phyloP scores from a whole-genome alignment of 2,797 vertebrate species.

The Gymnodraco acuticeps region DNA sequence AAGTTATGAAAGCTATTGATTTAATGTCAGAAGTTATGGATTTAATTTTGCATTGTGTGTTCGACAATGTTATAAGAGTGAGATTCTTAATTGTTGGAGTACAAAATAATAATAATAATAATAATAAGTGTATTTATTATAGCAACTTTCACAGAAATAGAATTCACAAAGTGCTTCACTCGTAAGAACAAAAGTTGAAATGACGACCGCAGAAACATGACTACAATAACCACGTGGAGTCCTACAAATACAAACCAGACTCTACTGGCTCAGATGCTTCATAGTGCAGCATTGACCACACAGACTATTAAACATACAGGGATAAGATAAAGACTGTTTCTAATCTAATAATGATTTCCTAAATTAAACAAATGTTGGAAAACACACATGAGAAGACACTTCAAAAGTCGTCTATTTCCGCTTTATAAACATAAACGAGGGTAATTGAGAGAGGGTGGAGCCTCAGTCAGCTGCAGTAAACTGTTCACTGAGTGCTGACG shows the following conservation, averaged over 20 bases:
- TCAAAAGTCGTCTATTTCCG: slow-evolving; percentile 18
- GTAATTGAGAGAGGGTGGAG: slow-evolving; percentile 30
- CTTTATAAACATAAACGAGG: slow-evolving; percentile 39
- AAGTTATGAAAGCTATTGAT: too few species aligned
- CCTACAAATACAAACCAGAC: neutral
- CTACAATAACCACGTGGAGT: too few species aligned
- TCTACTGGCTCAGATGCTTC: neutral
- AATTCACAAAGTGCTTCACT: too few species aligned
- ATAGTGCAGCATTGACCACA: neutral
- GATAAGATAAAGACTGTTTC: neutral
- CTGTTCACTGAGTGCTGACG: slow-evolving; percentile 61
- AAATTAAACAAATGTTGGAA: slow-evolving; percentile 33
- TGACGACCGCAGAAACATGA: too few species aligned
- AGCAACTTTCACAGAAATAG: too few species aligned
- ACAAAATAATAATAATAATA: neutral
- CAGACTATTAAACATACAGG: neutral
- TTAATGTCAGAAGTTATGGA: too few species aligned
- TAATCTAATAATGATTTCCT: neutral
- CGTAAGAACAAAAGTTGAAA: too few species aligned
- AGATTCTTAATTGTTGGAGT: too few species aligned
- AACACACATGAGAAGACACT: neutral
- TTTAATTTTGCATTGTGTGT: neutral
- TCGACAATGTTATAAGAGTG: neutral
- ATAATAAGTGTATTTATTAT: too few species aligned
- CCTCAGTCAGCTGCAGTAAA: slow-evolving; percentile 60